Evolutionary conservation across 2,888 invertebrate genomes (phyloP).

Genomic region (Ganaspis brasiliensis): DNA sequence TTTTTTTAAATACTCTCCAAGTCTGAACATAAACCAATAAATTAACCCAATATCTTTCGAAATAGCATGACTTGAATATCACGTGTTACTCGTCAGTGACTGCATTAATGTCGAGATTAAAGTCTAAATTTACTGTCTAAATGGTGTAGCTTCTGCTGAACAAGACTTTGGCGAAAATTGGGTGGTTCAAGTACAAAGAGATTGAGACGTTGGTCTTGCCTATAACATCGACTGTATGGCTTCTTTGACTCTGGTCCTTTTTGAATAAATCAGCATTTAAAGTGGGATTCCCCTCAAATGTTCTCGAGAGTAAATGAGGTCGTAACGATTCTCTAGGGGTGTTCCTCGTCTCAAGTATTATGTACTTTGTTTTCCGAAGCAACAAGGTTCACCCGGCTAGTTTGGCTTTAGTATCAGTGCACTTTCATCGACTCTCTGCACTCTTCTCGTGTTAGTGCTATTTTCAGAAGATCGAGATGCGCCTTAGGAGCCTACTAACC

Average conservation of each 20-base stretch:
- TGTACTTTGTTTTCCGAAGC: conserved; percentile 25
- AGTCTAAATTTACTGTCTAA: no score
- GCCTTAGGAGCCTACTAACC: conserved; percentile 60
- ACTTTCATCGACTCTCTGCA: conserved; percentile 57
- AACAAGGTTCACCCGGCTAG: conserved; percentile 19
- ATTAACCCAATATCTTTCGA: no score
- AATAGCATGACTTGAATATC: no score
- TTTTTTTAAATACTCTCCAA: no score
- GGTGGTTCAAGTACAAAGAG: neutral
- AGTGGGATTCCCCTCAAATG: neutral
- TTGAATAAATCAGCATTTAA: neutral
- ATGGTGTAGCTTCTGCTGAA: no score
- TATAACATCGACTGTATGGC: neutral
- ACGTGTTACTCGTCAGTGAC: no score
- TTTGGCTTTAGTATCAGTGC: conserved; percentile 48
- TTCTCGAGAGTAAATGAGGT: neutral
- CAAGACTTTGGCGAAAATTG: neutral
- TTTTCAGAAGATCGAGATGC: conserved; percentile 62
- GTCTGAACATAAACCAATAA: no score
- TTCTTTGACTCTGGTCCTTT: neutral
- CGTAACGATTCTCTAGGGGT: neutral
- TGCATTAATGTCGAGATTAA: no score
- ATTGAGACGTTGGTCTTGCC: neutral
- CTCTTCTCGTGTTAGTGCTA: conserved; percentile 57
- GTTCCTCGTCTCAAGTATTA: neutral